Percentiles rank a stretch among this genome's conserved stretches.
Conservation (phyloP, 2,113 vertebrate genomes). For the Mirza zaza region DNA sequence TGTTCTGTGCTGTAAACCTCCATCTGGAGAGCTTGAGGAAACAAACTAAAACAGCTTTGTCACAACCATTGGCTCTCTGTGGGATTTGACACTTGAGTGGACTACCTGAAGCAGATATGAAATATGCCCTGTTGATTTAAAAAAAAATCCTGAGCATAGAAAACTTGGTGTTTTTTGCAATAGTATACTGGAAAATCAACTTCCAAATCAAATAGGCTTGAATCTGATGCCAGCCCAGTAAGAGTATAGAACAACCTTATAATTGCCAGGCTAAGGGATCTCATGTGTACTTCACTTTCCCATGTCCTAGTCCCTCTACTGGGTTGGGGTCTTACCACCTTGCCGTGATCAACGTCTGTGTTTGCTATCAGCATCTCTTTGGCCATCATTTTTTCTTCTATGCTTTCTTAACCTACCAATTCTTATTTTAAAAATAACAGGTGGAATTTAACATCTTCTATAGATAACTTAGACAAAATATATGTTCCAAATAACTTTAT, state of each 20-base stretch:
- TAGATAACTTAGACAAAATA: not conserved
- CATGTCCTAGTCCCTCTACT: not conserved
- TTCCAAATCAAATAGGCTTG: not conserved
- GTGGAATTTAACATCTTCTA: not conserved
- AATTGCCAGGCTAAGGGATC: not conserved
- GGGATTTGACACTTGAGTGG: not conserved
- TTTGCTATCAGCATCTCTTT: not conserved
- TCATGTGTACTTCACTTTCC: not conserved
- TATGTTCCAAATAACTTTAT: not conserved
- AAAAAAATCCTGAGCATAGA: not conserved
- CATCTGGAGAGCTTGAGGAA: conserved; percentile 5
- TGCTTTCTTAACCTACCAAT: not conserved
- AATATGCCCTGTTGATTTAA: not conserved
- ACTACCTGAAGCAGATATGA: not conserved
- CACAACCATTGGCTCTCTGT: not conserved
- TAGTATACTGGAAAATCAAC: not conserved
- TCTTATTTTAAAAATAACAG: not conserved
- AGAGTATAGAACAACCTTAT: not conserved
- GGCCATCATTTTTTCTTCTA: not conserved
- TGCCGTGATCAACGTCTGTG: not conserved
- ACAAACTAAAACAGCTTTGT: not conserved
- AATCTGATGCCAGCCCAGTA: not conserved
- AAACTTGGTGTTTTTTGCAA: not conserved
- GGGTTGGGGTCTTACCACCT: not conserved
- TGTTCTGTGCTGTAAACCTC: not conserved